Conservation (phyloP, 2,888 invertebrate genomes). For the Eupithecia subfuscata region DNA sequence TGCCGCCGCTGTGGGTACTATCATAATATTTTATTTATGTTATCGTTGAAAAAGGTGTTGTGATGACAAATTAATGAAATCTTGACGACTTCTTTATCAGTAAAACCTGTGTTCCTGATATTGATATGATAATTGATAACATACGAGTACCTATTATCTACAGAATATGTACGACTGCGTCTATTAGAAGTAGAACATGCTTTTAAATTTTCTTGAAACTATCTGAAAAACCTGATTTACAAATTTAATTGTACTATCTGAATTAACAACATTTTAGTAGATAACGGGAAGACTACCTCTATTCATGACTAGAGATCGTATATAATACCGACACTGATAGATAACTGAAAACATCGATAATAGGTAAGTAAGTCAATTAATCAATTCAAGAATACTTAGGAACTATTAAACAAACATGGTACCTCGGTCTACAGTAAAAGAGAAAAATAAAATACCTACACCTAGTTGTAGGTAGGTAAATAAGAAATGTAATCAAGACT, state of each 20-base stretch:
- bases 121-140: background rate
- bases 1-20: background rate
- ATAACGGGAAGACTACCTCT: background rate
- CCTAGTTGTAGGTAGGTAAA: background rate
- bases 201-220: background rate
- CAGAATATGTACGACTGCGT: background rate
- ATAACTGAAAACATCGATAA: background rate
- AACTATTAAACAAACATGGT: background rate
- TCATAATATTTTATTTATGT: background rate
- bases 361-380: background rate
- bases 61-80: slow-evolving; percentile 17
- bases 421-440: background rate
- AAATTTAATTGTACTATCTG: background rate
- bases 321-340: background rate
- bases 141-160: background rate
- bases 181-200: background rate
- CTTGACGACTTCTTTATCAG: slow-evolving; percentile 11
- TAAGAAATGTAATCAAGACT: background rate
- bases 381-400: background rate
- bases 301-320: background rate
- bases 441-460: background rate
- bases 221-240: background rate
- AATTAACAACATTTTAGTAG: background rate
- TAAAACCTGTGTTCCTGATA: background rate
- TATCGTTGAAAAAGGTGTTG: background rate